Evolutionary conservation across 1,140 invertebrate species (phyloP), one percentile per base, ranked within the genome.

Genomic region (Cotesia glomerata): DNA sequence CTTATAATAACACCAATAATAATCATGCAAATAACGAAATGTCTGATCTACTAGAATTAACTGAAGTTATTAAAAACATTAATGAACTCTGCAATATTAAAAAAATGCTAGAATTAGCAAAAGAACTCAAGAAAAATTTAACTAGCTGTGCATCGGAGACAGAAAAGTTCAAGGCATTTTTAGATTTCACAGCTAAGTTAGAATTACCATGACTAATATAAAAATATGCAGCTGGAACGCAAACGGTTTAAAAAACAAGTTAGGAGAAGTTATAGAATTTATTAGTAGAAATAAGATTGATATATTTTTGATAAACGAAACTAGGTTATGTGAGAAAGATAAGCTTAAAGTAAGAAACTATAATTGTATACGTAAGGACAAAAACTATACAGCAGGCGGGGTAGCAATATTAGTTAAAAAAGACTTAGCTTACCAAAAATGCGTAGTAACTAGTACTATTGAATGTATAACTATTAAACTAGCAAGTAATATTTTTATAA

Each of bases 401-500:
- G 18, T 58, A 5, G 14, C 18, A 58, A 58, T 58, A 1, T 58
- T 58, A 58, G 9, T 58, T 16, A 58, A 58, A 26, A 58, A 58
- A 18, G 54, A 18, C 4, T 18, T 58, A 58, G 18, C 54, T 1
- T 58, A 18, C 26, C 16, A 58, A 26, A 58, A 14, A 58, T 4
- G 16, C 3, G 18, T 5, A 18, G 26, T 5, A 16, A 56, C n/a
- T 7, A 56, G 14, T 16, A 16, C 54, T 16, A 56, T 56, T 56
- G 54, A 56, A 56, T 16, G 54, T 16, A 16, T 56, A 18, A 16
- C n/a, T 16, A 16, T 56, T 5, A 56, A 16, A 16, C 18, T 81
- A 61, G 61, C 70, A 56, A 74, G 69, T 65, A 75, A 78, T 58
- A 72, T 77, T 13, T 54, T 71, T 51, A 61, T 80, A 58, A 74